These are phyloP conservation scores for Fundulus diaphanus DNA, from an alignment of 2,797 vertebrate genomes.

Conservation along the genomic window DNA sequence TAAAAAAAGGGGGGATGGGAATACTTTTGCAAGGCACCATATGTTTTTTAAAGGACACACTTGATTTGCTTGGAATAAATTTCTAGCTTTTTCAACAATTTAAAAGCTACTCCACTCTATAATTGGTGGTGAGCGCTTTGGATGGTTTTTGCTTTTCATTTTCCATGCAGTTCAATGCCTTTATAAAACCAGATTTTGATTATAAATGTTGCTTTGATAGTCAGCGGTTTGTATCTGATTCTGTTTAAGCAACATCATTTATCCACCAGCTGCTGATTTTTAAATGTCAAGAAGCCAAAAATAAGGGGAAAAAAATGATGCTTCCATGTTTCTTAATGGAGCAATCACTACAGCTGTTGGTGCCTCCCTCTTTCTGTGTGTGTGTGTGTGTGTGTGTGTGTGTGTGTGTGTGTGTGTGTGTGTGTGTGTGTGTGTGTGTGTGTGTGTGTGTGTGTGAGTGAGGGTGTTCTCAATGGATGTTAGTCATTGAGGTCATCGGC, in stretches of 20 bases:
- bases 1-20: no score
- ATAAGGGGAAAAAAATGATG: neutral
- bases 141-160: neutral
- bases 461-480: constrained; percentile 64
- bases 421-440: no score
- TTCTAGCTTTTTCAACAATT: neutral
- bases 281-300: neutral
- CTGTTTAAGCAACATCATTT: neutral
- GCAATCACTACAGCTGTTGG: constrained; percentile 33
- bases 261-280: neutral
- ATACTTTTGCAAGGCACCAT: no score
- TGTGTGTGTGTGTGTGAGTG: constrained; percentile 38
- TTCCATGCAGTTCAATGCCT: neutral
- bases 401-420: no score
- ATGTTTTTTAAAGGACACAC: neutral
- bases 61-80: constrained; percentile 26
- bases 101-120: constrained; percentile 7
- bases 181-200: neutral
- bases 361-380: no score
- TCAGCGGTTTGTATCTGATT: neutral
- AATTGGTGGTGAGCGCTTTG: neutral
- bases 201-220: constrained; percentile 1
- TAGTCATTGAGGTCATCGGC: constrained; percentile 70
- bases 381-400: no score
- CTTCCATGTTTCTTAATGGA: constrained; percentile 59